Percentiles rank a stretch among this genome's conserved stretches.
These are phyloP conservation scores for Nomada ruficornis DNA, from an alignment of 2,888 invertebrate genomes.

Conservation along the genomic window DNA sequence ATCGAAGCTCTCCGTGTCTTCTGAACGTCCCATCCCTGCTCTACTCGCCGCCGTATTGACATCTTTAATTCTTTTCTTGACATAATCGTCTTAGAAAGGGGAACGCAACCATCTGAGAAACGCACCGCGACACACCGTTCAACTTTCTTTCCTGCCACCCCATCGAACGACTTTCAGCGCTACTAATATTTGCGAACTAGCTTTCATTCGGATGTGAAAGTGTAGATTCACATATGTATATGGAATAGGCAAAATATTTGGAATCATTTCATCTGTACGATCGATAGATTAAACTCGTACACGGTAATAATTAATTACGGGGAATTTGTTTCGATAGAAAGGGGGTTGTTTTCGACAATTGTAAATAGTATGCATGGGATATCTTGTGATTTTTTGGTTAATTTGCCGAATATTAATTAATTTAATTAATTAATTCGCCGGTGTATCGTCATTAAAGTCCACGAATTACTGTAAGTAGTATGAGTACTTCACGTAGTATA, in stretches of 20 bases:
- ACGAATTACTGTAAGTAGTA: too few relatives aligned
- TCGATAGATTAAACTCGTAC: not conserved
- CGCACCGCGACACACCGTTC: slow-evolving; percentile 36
- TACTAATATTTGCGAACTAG: not conserved
- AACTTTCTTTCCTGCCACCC: slow-evolving; percentile 11
- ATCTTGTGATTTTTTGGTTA: too few relatives aligned
- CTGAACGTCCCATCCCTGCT: slow-evolving; percentile 3
- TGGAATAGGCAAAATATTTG: not conserved
- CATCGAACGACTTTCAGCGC: not conserved
- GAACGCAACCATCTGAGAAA: slow-evolving; percentile 46
- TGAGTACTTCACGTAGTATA: too few relatives aligned
- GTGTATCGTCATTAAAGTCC: too few relatives aligned
- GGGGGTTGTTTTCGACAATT: too few relatives aligned
- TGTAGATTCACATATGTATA: too few relatives aligned
- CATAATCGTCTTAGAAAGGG: slow-evolving; percentile 78
- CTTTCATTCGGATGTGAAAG: not conserved
- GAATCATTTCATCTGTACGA: not conserved
- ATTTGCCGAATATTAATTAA: too few relatives aligned
- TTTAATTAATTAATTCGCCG: too few relatives aligned
- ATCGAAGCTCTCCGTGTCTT: slow-evolving; percentile 39
- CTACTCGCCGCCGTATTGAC: slow-evolving; percentile 59
- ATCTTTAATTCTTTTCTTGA: slow-evolving; percentile 75
- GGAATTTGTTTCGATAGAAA: too few relatives aligned
- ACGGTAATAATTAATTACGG: too few relatives aligned
- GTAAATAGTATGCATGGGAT: too few relatives aligned